Evolutionary conservation across 2,888 invertebrate species (phyloP).

Genomic region (Chrysolina americana): DNA sequence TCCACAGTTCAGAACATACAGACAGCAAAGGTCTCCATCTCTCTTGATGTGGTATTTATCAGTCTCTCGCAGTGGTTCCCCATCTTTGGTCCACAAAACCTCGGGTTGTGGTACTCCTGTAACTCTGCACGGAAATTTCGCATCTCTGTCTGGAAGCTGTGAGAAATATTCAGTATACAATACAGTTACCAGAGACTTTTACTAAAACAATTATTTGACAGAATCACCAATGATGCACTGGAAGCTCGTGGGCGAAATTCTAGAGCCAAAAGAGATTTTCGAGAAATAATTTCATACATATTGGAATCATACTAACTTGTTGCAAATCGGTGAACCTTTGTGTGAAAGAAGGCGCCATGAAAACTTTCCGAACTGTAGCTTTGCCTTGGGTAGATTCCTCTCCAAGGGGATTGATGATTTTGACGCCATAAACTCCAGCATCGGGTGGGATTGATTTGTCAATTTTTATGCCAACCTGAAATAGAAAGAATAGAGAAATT

Average conservation of each 20-base stretch:
- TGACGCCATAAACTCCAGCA: conserved; percentile 85
- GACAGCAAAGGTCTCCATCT: conserved; percentile 85
- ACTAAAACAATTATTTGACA: too few relatives aligned
- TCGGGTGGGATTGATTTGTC: conserved; percentile 80
- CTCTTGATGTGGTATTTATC: conserved; percentile 83
- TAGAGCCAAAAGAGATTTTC: not conserved
- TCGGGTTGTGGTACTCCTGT: conserved; percentile 88
- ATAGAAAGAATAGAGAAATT: not conserved
- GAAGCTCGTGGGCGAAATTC: not conserved
- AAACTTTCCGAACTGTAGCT: conserved; percentile 84
- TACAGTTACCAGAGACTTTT: too few relatives aligned
- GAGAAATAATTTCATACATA: not conserved
- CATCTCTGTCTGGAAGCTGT: conserved; percentile 82
- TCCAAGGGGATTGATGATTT: conserved; percentile 83
- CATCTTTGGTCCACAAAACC: conserved; percentile 90
- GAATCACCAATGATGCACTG: not conserved
- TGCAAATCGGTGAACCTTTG: conserved; percentile 81
- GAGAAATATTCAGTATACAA: conserved; percentile 18
- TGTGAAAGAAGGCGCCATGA: conserved; percentile 84
- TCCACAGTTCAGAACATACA: conserved; percentile 81
- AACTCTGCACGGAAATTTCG: conserved; percentile 86
- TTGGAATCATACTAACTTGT: conserved; percentile 70
- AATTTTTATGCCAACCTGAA: conserved; percentile 81
- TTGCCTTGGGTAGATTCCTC: conserved; percentile 80
- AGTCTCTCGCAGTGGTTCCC: conserved; percentile 77